These are phyloP conservation scores for Eupithecia exiguata DNA, from an alignment of 2,888 invertebrate species.

Conservation along the genomic window DNA sequence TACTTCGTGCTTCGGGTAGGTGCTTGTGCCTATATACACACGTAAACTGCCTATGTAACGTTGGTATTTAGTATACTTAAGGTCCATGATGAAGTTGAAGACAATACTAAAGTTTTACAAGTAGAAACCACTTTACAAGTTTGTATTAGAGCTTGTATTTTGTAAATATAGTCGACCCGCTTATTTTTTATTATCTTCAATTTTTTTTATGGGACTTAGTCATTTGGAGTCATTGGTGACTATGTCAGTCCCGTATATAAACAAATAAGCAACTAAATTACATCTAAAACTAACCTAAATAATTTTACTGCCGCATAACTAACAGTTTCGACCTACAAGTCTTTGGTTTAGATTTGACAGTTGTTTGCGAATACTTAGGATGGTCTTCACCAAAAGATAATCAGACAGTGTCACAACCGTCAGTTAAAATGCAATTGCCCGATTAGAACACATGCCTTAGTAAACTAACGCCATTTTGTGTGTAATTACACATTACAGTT, in stretches of 20 bases:
- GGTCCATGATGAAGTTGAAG: background rate
- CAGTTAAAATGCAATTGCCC: too few relatives aligned
- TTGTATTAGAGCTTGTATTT: background rate
- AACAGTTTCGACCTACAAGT: background rate
- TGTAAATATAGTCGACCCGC: background rate
- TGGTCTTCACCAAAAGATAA: too few relatives aligned
- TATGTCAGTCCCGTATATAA: too few relatives aligned
- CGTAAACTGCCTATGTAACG: background rate
- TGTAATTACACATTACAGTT: too few relatives aligned
- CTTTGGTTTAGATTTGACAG: background rate
- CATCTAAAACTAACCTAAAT: too few relatives aligned
- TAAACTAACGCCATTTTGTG: background rate
- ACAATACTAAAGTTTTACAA: background rate
- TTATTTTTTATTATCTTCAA: too few relatives aligned
- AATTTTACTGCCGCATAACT: too few relatives aligned
- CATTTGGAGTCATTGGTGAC: too few relatives aligned
- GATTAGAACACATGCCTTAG: background rate
- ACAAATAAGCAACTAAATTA: too few relatives aligned
- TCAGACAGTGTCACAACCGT: too few relatives aligned
- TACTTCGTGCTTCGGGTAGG: slow-evolving; percentile 2
- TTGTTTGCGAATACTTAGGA: background rate
- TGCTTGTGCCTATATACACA: background rate
- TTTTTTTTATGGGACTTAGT: too few relatives aligned
- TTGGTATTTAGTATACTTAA: background rate
- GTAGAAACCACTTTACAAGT: background rate